Conservation (phyloP, 2,113 vertebrate genomes). For the Megaptera novaeangliae region DNA sequence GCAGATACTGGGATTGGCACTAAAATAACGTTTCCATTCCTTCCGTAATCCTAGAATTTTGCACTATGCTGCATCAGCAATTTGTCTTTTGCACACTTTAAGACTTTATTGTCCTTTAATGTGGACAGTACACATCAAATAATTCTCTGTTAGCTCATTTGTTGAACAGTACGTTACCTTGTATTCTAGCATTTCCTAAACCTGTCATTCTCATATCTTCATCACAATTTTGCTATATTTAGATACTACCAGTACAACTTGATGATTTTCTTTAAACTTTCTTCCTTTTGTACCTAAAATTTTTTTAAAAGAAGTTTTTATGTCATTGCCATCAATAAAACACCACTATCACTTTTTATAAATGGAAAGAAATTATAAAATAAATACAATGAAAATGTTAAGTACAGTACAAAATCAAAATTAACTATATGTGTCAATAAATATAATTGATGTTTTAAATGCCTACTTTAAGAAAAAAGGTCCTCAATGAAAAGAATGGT, state of each 20-base stretch:
- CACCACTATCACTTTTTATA: neutral
- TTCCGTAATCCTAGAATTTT: neutral
- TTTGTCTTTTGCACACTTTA: neutral
- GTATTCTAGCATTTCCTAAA: neutral
- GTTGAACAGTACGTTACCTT: neutral
- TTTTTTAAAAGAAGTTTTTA: neutral
- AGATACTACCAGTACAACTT: neutral
- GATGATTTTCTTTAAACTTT: neutral
- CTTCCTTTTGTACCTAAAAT: neutral
- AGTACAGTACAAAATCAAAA: neutral
- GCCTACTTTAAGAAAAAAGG: neutral
- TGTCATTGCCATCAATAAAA: neutral
- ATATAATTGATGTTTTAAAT: neutral
- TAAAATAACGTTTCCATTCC: neutral
- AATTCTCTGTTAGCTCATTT: neutral
- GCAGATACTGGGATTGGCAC: neutral
- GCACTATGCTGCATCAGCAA: neutral
- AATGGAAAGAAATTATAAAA: conserved; percentile 8
- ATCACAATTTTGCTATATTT: neutral
- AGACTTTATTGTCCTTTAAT: neutral
- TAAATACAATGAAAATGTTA: neutral
- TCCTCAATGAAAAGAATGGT: neutral
- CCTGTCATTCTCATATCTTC: neutral
- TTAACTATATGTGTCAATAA: neutral
- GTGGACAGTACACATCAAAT: neutral